Percentiles rank a stretch among this genome's conserved stretches.
Conservation (phyloP, 2,888 invertebrate species). For the Tryphoninae sp. region DNA sequence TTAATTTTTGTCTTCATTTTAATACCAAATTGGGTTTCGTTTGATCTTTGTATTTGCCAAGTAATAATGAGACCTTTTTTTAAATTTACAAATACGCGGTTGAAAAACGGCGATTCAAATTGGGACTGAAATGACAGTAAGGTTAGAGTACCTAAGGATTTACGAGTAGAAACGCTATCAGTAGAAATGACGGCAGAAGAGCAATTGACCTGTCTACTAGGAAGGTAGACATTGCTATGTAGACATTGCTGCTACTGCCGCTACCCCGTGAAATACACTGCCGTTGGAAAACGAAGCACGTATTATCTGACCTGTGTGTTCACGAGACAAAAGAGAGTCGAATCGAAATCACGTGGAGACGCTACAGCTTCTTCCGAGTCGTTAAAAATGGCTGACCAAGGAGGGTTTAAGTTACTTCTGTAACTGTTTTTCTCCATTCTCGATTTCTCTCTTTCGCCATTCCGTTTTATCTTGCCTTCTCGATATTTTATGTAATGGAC, state of each 20-base stretch:
- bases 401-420: conserved; percentile 54
- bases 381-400: conserved; percentile 60
- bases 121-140: conserved; percentile 15
- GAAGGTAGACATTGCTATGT: conserved; percentile 9
- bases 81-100: not conserved
- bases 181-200: conserved; percentile 27
- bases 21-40: too few relatives aligned
- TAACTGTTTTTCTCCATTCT: conserved; percentile 34
- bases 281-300: conserved; percentile 63
- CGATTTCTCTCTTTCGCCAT: conserved; percentile 12
- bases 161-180: conserved; percentile 27
- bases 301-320: conserved; percentile 56
- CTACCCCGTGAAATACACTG: conserved; percentile 42
- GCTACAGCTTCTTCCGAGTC: conserved; percentile 51
- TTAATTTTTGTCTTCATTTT: too few relatives aligned
- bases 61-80: too few relatives aligned
- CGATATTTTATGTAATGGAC: conserved; percentile 47
- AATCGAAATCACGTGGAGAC: conserved; percentile 60
- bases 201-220: conserved; percentile 45
- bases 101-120: conserved; percentile 20
- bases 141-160: not conserved
- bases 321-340: conserved; percentile 57
- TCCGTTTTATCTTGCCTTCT: conserved; percentile 31
- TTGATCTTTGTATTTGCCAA: too few relatives aligned
- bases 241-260: conserved; percentile 15